Evolutionary conservation across 1,140 invertebrate genomes (phyloP).

Genomic region (Nymphalis io): DNA sequence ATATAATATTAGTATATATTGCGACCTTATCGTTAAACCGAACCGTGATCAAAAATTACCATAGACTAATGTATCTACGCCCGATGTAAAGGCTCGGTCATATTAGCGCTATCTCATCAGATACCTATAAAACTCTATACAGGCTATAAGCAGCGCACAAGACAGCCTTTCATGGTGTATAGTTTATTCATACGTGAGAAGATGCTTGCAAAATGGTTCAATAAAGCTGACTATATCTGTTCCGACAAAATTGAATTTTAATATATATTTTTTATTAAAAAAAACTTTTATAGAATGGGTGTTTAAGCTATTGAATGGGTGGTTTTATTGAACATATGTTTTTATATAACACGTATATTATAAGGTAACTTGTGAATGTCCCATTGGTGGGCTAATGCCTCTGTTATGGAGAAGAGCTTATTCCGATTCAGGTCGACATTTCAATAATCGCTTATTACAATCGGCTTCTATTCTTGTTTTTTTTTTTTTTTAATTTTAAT

Average conservation of each 20-base stretch:
- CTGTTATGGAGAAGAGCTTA: too few relatives aligned
- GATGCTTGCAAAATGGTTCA: conserved; percentile 40
- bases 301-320: too few relatives aligned
- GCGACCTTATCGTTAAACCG: background rate
- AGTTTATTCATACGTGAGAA: conserved; percentile 52
- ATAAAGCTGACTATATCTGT: conserved; percentile 32
- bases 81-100: background rate
- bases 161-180: conserved; percentile 44
- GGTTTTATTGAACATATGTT: too few relatives aligned
- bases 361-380: too few relatives aligned
- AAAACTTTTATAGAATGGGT: too few relatives aligned
- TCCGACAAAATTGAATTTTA: conserved; percentile 11
- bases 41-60: background rate
- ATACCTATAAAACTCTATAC: conserved; percentile 40
- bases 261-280: conserved; percentile 14
- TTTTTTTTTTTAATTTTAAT: too few relatives aligned
- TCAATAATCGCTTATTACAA: too few relatives aligned
- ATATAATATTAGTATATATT: background rate
- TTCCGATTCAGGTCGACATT: too few relatives aligned
- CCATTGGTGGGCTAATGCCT: too few relatives aligned
- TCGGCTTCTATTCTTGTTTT: too few relatives aligned
- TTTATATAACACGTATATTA: too few relatives aligned
- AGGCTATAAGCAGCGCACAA: conserved; percentile 36
- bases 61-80: background rate
- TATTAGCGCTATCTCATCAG: conserved; percentile 48